Percentiles rank a stretch among this genome's conserved stretches.
Conservation (phyloP, 2,888 invertebrate species). For the Sarcophaga variegata region DNA sequence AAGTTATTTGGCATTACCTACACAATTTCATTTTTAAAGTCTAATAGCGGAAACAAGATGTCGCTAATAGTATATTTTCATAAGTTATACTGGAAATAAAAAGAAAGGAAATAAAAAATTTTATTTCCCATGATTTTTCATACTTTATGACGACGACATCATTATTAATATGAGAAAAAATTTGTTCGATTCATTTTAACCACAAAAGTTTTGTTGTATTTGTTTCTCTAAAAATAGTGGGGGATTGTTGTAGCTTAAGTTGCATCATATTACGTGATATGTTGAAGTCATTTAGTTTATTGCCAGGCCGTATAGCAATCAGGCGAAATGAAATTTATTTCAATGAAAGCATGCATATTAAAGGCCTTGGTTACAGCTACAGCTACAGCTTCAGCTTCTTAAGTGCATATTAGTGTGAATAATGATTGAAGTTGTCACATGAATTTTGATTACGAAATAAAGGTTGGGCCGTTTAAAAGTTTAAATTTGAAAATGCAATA, state of each 20-base stretch:
- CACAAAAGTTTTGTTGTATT: background rate
- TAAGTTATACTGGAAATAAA: slow-evolving; percentile 14
- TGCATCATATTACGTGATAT: slow-evolving; percentile 43
- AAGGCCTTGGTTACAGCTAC: background rate
- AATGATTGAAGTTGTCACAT: slow-evolving; percentile 53
- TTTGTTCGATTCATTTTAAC: no score
- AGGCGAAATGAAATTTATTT: background rate
- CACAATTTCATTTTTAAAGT: slow-evolving; percentile 19
- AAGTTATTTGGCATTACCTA: slow-evolving; percentile 11
- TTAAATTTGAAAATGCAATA: background rate
- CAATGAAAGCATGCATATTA: background rate
- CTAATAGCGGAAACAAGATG: slow-evolving; percentile 63
- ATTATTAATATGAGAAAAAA: slow-evolving; percentile 29
- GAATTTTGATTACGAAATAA: slow-evolving; percentile 39
- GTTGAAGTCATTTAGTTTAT: slow-evolving; percentile 63
- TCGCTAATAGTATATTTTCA: slow-evolving; percentile 52
- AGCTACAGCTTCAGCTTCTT: background rate
- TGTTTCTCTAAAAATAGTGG: background rate
- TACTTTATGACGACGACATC: slow-evolving; percentile 34
- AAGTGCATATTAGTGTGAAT: slow-evolving; percentile 64
- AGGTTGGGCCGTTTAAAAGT: background rate
- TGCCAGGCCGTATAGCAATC: slow-evolving; percentile 13
- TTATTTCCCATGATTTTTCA: slow-evolving; percentile 42
- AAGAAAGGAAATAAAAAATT: background rate
- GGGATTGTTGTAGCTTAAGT: slow-evolving; percentile 29